Base-by-base conservation (phyloP, 1,140 invertebrate genomes). In the Chionoecetes opilio region DNA sequence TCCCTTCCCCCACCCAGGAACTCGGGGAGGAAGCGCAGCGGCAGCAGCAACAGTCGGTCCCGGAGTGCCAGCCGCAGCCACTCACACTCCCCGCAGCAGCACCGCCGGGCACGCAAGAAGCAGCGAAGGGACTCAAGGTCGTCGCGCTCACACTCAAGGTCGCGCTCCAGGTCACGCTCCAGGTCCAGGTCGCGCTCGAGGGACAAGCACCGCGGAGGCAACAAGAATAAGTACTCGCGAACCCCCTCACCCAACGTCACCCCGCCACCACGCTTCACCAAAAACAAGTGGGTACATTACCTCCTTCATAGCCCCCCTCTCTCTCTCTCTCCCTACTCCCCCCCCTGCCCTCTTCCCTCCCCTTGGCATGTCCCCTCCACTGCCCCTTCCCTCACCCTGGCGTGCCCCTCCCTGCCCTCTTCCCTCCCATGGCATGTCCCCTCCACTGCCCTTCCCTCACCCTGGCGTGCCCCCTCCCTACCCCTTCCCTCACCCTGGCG, bases 191-290 rank as follows among this genome's bases (percentile, higher is more conserved):
- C 94, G 26, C 94, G 87, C n/a, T 95, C 94, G 31, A 82, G 94
- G 41, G 94, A 95, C 34, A 92, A 91, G 26, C 89, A 94, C 93
- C 63, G 94, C 63, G 90, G 84, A 0, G 88, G 41, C 41, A 95
- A 95, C 41, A 95, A 95, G 41, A 95, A 95, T 32, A 95, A 95
- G 41, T 95, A 92, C 34, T 95, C 94, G 0, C 37, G 94, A 26
- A 87, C 94, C n/a, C 94, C 94, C 0, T 95, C 94, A 6, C 94
- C 94, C 26, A 88, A 82, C 3, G 94, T 95, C 31, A 95, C 94
- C 21, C 94, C 94, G n/a, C 94, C 94, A 0, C 94, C 94, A 9
- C 38, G 94, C 21, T 95, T 95, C 41, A 95, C 94, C 8, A 95
- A 95, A n/a, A 92, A 95, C 53, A 95, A 95, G 94, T 95, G 38